A percentile compares a stretch with the other conserved stretches of the same genome.
These are phyloP conservation scores for Anser cygnoides DNA, from an alignment of 2,113 vertebrate genomes.

Conservation along the genomic window DNA sequence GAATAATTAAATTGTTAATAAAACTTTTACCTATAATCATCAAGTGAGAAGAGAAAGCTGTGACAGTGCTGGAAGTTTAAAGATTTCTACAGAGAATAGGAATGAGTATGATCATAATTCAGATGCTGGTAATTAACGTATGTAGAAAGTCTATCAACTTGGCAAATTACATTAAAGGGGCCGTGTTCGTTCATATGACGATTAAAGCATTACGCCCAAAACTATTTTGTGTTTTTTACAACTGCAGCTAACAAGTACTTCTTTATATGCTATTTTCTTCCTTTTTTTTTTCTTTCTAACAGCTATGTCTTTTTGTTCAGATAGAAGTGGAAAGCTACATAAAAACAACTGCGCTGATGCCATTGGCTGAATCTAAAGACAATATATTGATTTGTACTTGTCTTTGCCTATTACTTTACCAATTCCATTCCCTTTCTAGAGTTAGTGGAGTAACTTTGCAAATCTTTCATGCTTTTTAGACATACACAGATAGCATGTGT, in stretches of 20 bases:
- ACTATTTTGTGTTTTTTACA: not conserved
- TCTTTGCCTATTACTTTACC: not conserved
- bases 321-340: not conserved
- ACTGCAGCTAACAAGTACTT: not conserved
- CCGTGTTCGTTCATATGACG: not conserved
- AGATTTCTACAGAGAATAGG: not conserved
- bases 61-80: not conserved
- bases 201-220: not conserved
- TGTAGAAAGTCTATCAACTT: not conserved
- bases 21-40: constrained; percentile 1
- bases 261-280: not conserved
- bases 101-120: not conserved
- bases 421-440: not conserved
- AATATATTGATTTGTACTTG: not conserved
- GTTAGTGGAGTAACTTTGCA: not conserved
- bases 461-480: not conserved
- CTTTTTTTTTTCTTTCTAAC: not conserved
- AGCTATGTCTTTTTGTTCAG: not conserved
- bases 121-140: not conserved
- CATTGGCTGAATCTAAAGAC: not conserved
- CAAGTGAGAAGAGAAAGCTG: not conserved
- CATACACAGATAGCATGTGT: not conserved
- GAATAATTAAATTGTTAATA: constrained; percentile 29
- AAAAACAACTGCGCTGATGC: not conserved
- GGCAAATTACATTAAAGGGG: not conserved